Percentiles rank a stretch among this genome's conserved stretches.
phyloP scores from a whole-genome alignment of 2,113 vertebrate species.

The Triplophysa siluroides region DNA sequence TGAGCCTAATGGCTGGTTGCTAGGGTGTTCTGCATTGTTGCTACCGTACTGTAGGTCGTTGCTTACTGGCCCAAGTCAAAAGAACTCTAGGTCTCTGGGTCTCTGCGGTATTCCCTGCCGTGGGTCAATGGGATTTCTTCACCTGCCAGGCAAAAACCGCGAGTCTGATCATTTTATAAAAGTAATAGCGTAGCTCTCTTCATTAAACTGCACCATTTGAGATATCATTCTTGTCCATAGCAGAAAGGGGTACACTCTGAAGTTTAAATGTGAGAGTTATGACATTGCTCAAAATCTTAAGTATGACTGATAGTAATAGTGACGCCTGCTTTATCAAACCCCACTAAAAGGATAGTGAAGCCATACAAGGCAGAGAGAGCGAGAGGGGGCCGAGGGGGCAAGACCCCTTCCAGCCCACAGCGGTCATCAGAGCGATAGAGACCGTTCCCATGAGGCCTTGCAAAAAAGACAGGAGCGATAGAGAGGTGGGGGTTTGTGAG shows the following conservation, averaged over 20 bases:
- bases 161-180: not conserved
- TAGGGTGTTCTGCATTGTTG: not conserved
- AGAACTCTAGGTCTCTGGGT: no score
- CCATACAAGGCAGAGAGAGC: slow-evolving; percentile 5
- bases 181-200: not conserved
- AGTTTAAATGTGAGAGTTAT: not conserved
- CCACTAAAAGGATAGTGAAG: slow-evolving; percentile 24
- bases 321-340: not conserved
- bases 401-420: slow-evolving; percentile 42
- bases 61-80: not conserved
- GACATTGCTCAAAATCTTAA: not conserved
- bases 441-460: slow-evolving; percentile 64
- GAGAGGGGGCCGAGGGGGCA: slow-evolving; percentile 34
- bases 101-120: not conserved
- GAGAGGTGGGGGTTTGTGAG: slow-evolving; percentile 25
- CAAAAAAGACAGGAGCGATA: slow-evolving; percentile 31
- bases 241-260: not conserved
- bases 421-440: slow-evolving; percentile 71
- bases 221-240: not conserved
- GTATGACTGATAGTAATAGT: not conserved
- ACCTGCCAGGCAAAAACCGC: not conserved
- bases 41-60: not conserved
- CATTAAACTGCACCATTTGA: not conserved
- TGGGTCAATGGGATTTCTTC: not conserved
- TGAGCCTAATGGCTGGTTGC: not conserved